Evolutionary conservation across 2,888 invertebrate genomes (phyloP).

Genomic region (Apamea anceps): DNA sequence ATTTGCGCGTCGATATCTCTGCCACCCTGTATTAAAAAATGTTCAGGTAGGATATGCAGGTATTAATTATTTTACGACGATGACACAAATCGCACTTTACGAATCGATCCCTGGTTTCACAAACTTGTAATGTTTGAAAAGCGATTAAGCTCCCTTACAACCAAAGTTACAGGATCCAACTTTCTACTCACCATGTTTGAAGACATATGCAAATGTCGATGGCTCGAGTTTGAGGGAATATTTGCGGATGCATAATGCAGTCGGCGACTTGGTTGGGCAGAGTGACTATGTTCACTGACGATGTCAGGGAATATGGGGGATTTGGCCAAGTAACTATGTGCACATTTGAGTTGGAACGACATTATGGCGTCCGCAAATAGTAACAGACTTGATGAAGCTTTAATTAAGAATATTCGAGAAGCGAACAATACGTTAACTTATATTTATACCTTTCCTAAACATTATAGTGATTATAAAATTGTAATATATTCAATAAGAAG

Average conservation of each 20-base stretch:
- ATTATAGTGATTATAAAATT: no score
- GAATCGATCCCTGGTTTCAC: slow-evolving; percentile 11
- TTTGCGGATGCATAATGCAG: slow-evolving; percentile 52
- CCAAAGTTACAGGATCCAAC: slow-evolving; percentile 37
- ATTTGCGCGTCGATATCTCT: no score
- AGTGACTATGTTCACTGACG: neutral
- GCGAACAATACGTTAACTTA: neutral
- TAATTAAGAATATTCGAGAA: no score
- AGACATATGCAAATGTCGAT: slow-evolving; percentile 44
- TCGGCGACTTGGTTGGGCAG: neutral
- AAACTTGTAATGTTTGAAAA: slow-evolving; percentile 43
- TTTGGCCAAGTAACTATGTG: slow-evolving; percentile 9
- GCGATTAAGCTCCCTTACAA: slow-evolving; percentile 42
- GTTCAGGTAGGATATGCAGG: no score
- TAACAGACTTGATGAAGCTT: neutral
- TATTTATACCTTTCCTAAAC: neutral
- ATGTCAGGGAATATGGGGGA: neutral
- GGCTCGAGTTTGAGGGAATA: slow-evolving; percentile 35
- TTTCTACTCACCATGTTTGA: slow-evolving; percentile 40
- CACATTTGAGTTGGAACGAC: neutral
- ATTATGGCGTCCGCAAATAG: neutral
- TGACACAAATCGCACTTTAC: slow-evolving; percentile 4
- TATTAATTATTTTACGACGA: slow-evolving; percentile 2
- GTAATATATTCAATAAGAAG: neutral
- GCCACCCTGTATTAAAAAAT: no score